Evolutionary conservation across 2,113 vertebrate species (phyloP), one percentile per base, ranked within the genome.

Genomic region (Megaceryle maxima): DNA sequence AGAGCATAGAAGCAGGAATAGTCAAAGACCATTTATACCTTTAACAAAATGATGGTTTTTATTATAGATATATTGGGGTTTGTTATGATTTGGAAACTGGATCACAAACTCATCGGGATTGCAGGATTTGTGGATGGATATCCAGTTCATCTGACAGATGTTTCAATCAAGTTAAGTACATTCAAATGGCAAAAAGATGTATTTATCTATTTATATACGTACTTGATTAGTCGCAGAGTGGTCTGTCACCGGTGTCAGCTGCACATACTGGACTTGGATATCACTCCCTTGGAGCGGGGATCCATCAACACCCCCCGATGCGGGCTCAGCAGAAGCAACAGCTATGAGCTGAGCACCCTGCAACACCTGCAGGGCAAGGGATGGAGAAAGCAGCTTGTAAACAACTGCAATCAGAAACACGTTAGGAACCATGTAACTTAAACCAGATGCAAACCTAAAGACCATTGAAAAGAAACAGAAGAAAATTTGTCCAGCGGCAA

Each of bases 211-310:
- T 53, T 28, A 8, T 4, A 16, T 26, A 91, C 98, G 73, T 97
- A 99, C 99, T 97, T 99, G 99, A n/a, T 98, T 98, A 10, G 98
- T 35, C 3, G 98, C 96, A 4, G 98, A 91, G 95, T 99, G 99
- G 92, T 99, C 99, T 3, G 98, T 97, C 64, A 99, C 99, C 0
- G 99, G 99, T 0, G 99, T 99, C 80, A 99, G 98, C 94, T 99
- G 99, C 82, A 99, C 99, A 17, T 99, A 99, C 72, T 99, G 99
- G 83, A 99, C 99, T 96, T 99, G 99, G 96, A 99, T 99, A 94
- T 99, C 99, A 16, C 99, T 98, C 46, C 98, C 98, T 94, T 99
- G 99, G 16, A 99, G 99, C 0, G 99, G 89, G 1, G 99, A 99
- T 5, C 99, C 99, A 5, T 99, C 99, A 5, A 99, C 99, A 1